phyloP scores from a whole-genome alignment of 2,113 vertebrate genomes.

The Pavo muticus region DNA sequence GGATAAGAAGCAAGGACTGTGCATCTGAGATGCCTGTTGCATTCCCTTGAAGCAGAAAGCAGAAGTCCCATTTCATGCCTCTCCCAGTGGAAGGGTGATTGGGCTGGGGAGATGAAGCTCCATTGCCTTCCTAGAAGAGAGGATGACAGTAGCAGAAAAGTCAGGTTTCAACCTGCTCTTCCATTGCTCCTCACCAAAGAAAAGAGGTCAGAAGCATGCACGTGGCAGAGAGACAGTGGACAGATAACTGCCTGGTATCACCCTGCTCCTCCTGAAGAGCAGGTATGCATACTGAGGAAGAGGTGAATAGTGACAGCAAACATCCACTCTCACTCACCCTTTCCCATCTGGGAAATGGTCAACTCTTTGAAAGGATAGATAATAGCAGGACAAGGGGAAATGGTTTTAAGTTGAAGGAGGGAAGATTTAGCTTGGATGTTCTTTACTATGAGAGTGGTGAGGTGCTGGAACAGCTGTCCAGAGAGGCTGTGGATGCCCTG shows the following conservation, averaged over 20 bases:
- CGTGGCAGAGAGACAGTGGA: accelerated
- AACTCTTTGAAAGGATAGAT: no score
- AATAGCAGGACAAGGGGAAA: no score
- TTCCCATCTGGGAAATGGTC: neutral
- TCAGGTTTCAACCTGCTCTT: neutral
- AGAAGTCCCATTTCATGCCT: neutral
- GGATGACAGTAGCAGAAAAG: neutral
- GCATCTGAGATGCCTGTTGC: neutral
- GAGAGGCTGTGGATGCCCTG: no score
- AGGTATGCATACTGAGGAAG: neutral
- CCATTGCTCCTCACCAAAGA: neutral
- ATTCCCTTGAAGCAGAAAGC: neutral
- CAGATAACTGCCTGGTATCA: neutral
- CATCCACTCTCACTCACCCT: neutral
- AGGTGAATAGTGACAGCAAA: neutral
- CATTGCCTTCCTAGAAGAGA: accelerated
- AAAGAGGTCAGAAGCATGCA: neutral
- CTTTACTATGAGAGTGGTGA: no score
- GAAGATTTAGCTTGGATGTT: no score
- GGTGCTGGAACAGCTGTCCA: no score
- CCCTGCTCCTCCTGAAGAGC: neutral
- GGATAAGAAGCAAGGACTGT: neutral
- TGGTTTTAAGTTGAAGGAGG: no score
- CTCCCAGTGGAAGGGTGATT: neutral
- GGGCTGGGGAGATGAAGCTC: neutral